These are phyloP conservation scores for Basileuterus tristriatus DNA, from an alignment of 2,797 vertebrate species.

Conservation along the genomic window DNA sequence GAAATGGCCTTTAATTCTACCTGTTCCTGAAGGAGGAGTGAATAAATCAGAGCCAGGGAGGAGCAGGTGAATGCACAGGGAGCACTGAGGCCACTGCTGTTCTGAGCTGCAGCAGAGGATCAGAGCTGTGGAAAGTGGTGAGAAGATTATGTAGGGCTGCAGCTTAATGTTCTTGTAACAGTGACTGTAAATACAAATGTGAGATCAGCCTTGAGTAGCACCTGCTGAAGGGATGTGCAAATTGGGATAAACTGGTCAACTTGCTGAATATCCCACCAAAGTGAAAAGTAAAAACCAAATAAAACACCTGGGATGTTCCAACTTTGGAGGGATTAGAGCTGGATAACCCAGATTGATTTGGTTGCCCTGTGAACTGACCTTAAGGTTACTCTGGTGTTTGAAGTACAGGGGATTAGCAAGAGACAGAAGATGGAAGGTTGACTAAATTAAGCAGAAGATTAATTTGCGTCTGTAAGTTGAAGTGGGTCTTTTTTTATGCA, in stretches of 20 bases:
- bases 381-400: neutral
- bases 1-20: neutral
- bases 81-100: neutral
- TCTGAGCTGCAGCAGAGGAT: neutral
- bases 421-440: neutral
- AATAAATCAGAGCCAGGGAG: neutral
- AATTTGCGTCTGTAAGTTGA: neutral
- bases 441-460: conserved; percentile 12
- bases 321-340: neutral
- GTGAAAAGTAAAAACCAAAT: neutral
- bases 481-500: neutral
- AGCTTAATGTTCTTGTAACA: neutral
- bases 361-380: neutral
- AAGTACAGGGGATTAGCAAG: neutral
- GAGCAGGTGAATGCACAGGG: neutral
- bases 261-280: neutral
- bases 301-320: neutral
- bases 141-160: neutral
- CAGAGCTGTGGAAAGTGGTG: neutral
- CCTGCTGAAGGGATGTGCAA: neutral
- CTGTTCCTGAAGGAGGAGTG: neutral
- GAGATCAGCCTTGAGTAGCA: neutral
- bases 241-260: neutral
- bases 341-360: neutral
- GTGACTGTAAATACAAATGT: neutral